Conservation (phyloP, 1,140 invertebrate genomes). For the Drosophila mauritiana region DNA sequence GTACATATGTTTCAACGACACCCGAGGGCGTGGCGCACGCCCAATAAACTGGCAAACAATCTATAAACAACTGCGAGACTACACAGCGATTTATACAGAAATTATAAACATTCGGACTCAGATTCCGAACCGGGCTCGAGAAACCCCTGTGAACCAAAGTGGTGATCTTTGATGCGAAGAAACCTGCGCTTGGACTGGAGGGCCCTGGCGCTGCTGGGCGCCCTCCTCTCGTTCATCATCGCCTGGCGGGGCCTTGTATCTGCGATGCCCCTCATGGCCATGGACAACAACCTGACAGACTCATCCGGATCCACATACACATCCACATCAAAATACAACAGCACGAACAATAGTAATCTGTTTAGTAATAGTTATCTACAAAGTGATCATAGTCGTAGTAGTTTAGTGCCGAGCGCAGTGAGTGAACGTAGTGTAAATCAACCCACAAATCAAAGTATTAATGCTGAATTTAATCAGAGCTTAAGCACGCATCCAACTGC, state of each 20-base stretch:
- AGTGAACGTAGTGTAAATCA: conserved; percentile 73
- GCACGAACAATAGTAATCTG: conserved; percentile 35
- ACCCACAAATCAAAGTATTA: conserved; percentile 77
- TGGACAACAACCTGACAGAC: conserved; percentile 28
- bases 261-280: conserved; percentile 68
- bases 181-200: conserved; percentile 83
- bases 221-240: conserved; percentile 81
- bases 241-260: conserved; percentile 71
- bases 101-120: conserved; percentile 23
- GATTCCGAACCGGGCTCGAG: conserved; percentile 5
- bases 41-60: conserved; percentile 46
- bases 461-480: conserved; percentile 77
- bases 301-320: conserved; percentile 20
- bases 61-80: conserved; percentile 17
- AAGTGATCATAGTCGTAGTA: conserved; percentile 79
- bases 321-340: conserved; percentile 4
- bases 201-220: conserved; percentile 85
- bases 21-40: conserved; percentile 63
- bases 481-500: conserved; percentile 63
- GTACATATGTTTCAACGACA: conserved; percentile 74
- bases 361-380: conserved; percentile 70
- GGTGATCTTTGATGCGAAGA: conserved; percentile 84
- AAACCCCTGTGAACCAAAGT: conserved; percentile 51
- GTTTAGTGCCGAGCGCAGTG: conserved; percentile 52
- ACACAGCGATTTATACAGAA: conserved; percentile 20